Base-by-base conservation (phyloP, 2,888 invertebrate species). In the Calliphora vomitoria region DNA sequence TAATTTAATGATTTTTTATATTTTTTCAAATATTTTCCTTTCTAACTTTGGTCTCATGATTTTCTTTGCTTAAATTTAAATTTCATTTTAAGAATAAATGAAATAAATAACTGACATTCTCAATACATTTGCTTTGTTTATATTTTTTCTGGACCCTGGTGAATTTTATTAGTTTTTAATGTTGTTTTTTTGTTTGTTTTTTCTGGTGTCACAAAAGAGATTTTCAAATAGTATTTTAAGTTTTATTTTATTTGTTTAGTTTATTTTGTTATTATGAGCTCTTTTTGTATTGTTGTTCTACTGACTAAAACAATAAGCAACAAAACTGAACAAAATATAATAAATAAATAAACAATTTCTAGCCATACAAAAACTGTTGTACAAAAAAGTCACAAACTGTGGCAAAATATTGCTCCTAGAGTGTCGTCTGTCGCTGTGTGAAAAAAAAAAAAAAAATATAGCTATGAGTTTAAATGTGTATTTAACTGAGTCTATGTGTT, bases 301-400 rank as follows among this genome's bases (percentile, higher is more conserved):
- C 25, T 20, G 55, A 58, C 83, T 71, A 64, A 75, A 76, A 72
- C 72, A 72, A 64, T 80, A 81, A 72, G 41, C 53, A 20, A n/a
- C 10, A 60, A 35, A 18, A 60, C 35, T 10, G 47, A 35, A 72
- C 4, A 55, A 44, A 35, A 13, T 18, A 41, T 15, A 50, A 68
- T 18, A 66, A 64, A 47, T 1, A 76, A 83, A 83, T 76, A 74
- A 84, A 72, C 50, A 60, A 62, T 69, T 80, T 50, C 50, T 50
- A 75, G 41, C 50, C 58, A 80, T 69, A 69, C 1, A 66, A 4
- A 66, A 60, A 79, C 53, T 62, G 18, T 31, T 58, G 11, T 25
- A 60, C n/a, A 66, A 35, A 35, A 58, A 47, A 55, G 25, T 58
- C n/a, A 58, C 25, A 44, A 69, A 53, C 58, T 62, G 64, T 20